phyloP scores from a whole-genome alignment of 1,140 invertebrate species.

The Ctenoplectra terminalis region DNA sequence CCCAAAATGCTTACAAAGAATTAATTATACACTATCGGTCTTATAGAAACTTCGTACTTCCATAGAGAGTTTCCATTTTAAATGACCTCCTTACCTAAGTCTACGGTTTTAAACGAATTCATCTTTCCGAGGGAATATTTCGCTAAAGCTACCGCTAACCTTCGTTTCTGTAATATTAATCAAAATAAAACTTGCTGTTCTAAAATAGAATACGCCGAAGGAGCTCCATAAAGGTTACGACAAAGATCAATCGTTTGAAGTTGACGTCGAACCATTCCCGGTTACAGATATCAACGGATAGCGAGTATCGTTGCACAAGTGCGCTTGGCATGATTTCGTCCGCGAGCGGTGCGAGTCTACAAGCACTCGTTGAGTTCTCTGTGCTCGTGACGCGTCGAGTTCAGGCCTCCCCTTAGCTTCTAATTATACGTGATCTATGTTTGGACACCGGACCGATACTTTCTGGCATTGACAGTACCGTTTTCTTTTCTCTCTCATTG shows the following conservation, averaged over 20 bases:
- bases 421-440: conserved; percentile 80
- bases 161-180: no score
- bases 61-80: no score
- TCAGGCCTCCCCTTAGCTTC: conserved; percentile 63
- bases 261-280: not conserved
- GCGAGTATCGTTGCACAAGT: conserved; percentile 67
- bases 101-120: no score
- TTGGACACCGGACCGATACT: conserved; percentile 73
- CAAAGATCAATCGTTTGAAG: not conserved
- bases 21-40: not conserved
- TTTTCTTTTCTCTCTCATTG: conserved; percentile 20
- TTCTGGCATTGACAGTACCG: conserved; percentile 77
- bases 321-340: conserved; percentile 67
- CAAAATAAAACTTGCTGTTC: no score
- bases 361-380: conserved; percentile 36
- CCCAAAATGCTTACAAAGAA: no score
- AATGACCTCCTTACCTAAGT: not conserved
- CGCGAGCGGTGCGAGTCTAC: conserved; percentile 10
- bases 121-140: no score
- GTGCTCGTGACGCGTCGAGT: conserved; percentile 45
- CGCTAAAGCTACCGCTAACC: no score
- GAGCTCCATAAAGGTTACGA: no score
- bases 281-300: conserved; percentile 54
- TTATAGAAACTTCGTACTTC: not conserved
- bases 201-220: no score